A percentile compares a stretch with the other conserved stretches of the same genome.
Evolutionary conservation across 1,140 invertebrate species (phyloP).

Genomic region (Zelostemma sp.): DNA sequence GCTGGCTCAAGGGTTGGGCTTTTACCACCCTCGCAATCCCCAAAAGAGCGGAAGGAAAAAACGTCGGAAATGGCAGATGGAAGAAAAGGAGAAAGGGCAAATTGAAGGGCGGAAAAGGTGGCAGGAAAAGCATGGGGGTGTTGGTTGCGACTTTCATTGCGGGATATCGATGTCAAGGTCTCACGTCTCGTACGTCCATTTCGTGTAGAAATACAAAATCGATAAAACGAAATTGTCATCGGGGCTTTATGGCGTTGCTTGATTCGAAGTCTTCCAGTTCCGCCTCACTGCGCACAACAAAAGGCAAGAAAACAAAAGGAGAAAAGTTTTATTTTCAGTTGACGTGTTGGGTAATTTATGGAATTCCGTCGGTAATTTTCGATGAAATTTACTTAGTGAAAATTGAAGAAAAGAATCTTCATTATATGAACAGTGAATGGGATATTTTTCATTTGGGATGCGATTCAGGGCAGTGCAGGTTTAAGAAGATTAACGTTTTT

Average conservation of each 20-base stretch:
- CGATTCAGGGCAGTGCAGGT: not conserved
- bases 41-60: not conserved
- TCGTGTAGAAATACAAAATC: slow-evolving; percentile 44
- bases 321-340: no score
- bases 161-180: slow-evolving; percentile 57
- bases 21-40: not conserved
- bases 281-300: not conserved
- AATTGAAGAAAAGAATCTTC: no score
- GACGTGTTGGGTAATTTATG: no score
- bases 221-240: slow-evolving; percentile 54
- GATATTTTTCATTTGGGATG: slow-evolving; percentile 25
- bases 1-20: not conserved
- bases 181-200: slow-evolving; percentile 38
- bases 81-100: not conserved
- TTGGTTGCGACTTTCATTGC: slow-evolving; percentile 5
- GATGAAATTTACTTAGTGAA: not conserved
- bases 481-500: slow-evolving; percentile 10
- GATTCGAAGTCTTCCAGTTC: no score
- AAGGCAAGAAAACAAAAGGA: no score
- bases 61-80: not conserved
- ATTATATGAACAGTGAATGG: not conserved
- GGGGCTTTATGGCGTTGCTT: not conserved
- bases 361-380: no score
- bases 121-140: not conserved
- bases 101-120: slow-evolving; percentile 1